Percentiles rank a stretch among this genome's conserved stretches.
These are phyloP conservation scores for Oligia latruncula DNA, from an alignment of 2,888 invertebrate species.

Conservation along the genomic window DNA sequence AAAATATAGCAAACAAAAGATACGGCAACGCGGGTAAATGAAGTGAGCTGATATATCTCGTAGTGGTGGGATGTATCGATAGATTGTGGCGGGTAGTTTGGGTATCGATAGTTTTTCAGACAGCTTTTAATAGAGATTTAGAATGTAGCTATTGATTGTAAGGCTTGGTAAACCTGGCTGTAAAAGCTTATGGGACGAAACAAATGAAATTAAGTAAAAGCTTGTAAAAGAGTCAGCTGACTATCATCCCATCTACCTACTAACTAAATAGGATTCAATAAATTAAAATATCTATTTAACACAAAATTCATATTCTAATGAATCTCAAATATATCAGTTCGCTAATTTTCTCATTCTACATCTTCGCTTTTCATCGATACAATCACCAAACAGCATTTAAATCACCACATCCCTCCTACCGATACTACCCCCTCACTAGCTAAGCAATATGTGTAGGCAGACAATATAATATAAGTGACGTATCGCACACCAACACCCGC, in stretches of 20 bases:
- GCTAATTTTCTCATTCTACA: neutral
- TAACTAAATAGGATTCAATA: neutral
- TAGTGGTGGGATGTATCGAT: conserved; percentile 77
- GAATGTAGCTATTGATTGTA: neutral
- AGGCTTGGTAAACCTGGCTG: too few species aligned
- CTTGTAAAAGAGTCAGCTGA: neutral
- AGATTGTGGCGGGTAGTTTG: conserved; percentile 37
- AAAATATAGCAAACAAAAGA: conserved; percentile 90
- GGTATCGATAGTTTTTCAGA: conserved; percentile 8
- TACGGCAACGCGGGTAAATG: conserved; percentile 88
- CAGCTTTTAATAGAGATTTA: neutral
- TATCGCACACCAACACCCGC: conserved; percentile 89
- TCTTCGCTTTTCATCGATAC: conserved; percentile 20
- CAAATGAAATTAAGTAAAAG: neutral
- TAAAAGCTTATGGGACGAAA: neutral
- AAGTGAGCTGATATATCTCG: conserved; percentile 90
- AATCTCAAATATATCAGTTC: neutral
- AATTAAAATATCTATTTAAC: neutral
- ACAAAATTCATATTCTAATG: neutral
- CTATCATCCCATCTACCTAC: fast-evolving
- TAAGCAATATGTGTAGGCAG: conserved; percentile 86
- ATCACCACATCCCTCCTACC: conserved; percentile 60
- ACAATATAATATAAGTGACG: conserved; percentile 88
- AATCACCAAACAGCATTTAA: neutral
- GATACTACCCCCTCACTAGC: conserved; percentile 78